Evolutionary conservation across 2,113 vertebrate species (phyloP).

Genomic region (Dromiciops gliroides): DNA sequence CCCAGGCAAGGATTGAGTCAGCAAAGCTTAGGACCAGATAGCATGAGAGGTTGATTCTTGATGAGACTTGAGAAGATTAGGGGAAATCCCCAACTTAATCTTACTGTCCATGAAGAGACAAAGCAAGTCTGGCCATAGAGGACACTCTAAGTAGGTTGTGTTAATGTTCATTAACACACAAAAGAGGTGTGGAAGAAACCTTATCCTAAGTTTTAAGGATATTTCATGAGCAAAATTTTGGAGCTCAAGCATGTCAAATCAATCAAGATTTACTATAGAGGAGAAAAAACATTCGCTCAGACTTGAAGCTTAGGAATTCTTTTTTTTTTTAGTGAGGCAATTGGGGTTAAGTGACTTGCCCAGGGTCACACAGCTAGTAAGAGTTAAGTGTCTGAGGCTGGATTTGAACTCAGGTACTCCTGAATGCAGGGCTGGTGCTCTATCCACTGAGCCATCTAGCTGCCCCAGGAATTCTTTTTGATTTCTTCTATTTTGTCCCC

Average conservation of each 20-base stretch:
- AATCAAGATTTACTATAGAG: not conserved
- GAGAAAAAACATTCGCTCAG: constrained; percentile 1
- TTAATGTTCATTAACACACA: not conserved
- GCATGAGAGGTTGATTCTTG: not conserved
- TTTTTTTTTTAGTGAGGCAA: no score
- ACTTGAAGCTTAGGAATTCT: constrained; percentile 24
- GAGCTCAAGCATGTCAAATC: not conserved
- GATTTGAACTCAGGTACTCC: no score
- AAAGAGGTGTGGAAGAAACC: not conserved
- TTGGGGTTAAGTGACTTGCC: no score
- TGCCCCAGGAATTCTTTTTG: constrained; percentile 45
- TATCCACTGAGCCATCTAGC: no score
- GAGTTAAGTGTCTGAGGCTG: no score
- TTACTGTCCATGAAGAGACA: not conserved
- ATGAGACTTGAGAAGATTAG: not conserved
- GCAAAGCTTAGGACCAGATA: not conserved
- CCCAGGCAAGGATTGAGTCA: not conserved
- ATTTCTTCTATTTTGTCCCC: constrained; percentile 23
- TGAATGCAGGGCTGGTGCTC: no score
- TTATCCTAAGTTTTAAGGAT: not conserved
- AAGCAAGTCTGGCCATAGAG: not conserved
- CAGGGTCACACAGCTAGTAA: no score
- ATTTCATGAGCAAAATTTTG: not conserved
- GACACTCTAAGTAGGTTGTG: not conserved
- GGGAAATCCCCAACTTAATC: not conserved